Conservation (phyloP, 2,113 vertebrate species). For the Toxotes chatareus region DNA sequence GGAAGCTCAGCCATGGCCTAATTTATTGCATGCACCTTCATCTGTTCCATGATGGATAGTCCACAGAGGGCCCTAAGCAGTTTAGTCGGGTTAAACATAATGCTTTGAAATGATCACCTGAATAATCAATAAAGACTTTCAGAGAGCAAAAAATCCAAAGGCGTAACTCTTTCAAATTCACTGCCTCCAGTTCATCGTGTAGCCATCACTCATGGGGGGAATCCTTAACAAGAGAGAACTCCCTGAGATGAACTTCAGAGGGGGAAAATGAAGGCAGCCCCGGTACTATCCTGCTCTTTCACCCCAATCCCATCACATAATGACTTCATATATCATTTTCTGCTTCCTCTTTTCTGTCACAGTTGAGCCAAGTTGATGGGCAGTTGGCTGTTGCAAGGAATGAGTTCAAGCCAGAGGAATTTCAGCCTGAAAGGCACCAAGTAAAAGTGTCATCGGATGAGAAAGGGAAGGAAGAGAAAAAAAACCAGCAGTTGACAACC, state of each 20-base stretch:
- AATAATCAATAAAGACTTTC: not conserved
- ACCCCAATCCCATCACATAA: slow-evolving; percentile 12
- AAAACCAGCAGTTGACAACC: slow-evolving; percentile 60
- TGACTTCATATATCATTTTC: slow-evolving; percentile 62
- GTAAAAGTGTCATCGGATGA: slow-evolving; percentile 69
- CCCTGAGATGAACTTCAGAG: slow-evolving; percentile 15
- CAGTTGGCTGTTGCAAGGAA: slow-evolving; percentile 70
- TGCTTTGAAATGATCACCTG: not conserved
- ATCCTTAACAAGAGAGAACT: slow-evolving; percentile 17
- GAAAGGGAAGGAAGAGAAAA: slow-evolving; percentile 31
- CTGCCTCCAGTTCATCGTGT: not conserved
- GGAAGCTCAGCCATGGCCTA: not conserved
- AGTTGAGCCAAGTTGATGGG: slow-evolving; percentile 52
- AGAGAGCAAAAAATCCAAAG: not conserved
- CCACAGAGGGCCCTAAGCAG: too few species aligned
- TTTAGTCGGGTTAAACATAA: not conserved
- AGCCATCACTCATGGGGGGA: not conserved
- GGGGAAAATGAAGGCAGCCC: slow-evolving; percentile 20
- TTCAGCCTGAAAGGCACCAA: slow-evolving; percentile 70
- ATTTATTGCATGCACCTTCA: not conserved
- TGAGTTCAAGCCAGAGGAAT: slow-evolving; percentile 74
- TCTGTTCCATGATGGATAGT: not conserved
- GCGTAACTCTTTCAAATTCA: not conserved
- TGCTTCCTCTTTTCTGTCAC: slow-evolving; percentile 64
- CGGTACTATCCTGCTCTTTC: slow-evolving; percentile 10